Conservation (phyloP, 2,113 vertebrate genomes). For the Forbesichthys agassizii region DNA sequence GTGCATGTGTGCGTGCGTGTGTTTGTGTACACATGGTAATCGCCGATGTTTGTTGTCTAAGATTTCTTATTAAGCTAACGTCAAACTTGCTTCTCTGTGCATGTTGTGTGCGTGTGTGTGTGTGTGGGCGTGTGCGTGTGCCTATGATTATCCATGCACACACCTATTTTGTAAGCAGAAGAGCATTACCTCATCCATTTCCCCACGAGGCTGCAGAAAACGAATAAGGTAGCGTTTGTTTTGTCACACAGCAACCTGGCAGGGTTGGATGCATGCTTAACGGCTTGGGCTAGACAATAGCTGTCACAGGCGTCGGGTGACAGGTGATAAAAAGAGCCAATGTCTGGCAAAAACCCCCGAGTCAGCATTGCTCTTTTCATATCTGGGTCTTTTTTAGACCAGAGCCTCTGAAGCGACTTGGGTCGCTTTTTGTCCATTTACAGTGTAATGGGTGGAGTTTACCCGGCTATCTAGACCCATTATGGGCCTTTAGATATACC, state of each 20-base stretch:
- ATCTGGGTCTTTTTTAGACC: slow-evolving; percentile 30
- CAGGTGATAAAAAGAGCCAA: slow-evolving; percentile 49
- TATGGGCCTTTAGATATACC: slow-evolving; percentile 21
- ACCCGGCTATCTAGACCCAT: slow-evolving; percentile 23
- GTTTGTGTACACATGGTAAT: neutral
- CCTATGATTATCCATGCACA: slow-evolving; percentile 25
- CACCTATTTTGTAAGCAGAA: slow-evolving; percentile 57
- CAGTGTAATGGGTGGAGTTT: slow-evolving; percentile 16
- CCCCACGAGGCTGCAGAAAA: slow-evolving; percentile 46
- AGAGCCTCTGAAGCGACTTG: slow-evolving; percentile 7
- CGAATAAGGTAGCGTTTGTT: slow-evolving; percentile 61
- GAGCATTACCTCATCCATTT: slow-evolving; percentile 66
- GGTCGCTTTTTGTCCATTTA: neutral
- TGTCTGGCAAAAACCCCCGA: slow-evolving; percentile 44
- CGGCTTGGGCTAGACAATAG: slow-evolving; percentile 44
- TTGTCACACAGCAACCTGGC: slow-evolving; percentile 43
- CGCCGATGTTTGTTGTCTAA: too few species aligned
- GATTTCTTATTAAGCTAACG: neutral
- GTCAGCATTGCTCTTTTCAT: slow-evolving; percentile 60
- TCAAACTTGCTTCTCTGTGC: neutral
- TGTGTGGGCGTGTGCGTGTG: neutral
- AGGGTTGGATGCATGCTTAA: slow-evolving; percentile 44
- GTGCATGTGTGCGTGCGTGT: neutral
- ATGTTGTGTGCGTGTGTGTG: too few species aligned
- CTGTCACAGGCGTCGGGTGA: slow-evolving; percentile 53